phyloP scores from a whole-genome alignment of 53 echinoderm and acorn worm genomes.

The Holothuria scabra region DNA sequence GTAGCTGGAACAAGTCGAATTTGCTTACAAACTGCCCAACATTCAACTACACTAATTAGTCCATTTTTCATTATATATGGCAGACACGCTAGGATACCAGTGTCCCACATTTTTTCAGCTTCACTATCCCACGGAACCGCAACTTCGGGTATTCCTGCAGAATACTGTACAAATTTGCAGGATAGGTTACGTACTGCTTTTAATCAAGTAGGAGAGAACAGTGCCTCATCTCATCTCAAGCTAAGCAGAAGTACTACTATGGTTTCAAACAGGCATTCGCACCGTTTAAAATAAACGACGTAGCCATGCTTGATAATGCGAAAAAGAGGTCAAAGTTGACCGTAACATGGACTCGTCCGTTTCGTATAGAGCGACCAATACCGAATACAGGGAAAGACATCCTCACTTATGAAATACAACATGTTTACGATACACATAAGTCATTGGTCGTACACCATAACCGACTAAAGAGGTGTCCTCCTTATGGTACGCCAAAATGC shows the following conservation, averaged over 20 bases:
- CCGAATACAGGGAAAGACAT: no score
- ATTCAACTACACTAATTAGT: not conserved
- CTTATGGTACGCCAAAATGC: no score
- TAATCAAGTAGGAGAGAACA: not conserved
- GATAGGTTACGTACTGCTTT: not conserved
- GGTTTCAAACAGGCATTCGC: no score
- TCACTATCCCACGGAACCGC: not conserved
- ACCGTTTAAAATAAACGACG: not conserved
- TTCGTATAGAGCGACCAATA: no score
- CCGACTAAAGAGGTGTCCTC: no score
- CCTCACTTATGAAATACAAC: no score
- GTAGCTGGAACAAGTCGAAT: not conserved
- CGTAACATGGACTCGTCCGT: no score
- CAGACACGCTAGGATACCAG: conserved; percentile 5
- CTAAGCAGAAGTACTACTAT: not conserved
- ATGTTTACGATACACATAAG: no score
- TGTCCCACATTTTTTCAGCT: not conserved
- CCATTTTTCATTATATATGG: conserved; percentile 17
- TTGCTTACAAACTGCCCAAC: conserved; percentile 35
- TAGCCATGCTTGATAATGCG: conserved; percentile 17
- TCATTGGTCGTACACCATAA: no score
- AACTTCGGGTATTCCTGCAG: not conserved
- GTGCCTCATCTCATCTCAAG: not conserved
- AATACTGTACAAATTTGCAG: not conserved
- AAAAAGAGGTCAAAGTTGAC: no score